A percentile compares a stretch with the other conserved stretches of the same genome.
Evolutionary conservation across 1,140 invertebrate species (phyloP).

Genomic region (Nasonia vitripennis): DNA sequence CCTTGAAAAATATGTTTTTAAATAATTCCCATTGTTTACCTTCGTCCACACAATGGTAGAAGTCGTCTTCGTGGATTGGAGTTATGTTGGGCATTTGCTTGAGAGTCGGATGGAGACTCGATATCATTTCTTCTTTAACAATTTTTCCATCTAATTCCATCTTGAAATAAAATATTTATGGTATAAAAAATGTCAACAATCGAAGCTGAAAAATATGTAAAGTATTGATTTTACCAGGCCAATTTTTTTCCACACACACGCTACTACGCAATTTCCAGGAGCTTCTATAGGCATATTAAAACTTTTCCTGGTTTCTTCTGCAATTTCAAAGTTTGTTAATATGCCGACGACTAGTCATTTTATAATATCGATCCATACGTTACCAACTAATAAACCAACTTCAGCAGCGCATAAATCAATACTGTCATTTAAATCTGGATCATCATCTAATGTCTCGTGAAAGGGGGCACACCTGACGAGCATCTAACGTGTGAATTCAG

Average conservation of each 20-base stretch:
- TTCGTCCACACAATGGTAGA: constrained; percentile 16
- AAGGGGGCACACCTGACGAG: not conserved
- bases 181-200: not conserved
- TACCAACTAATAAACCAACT: constrained; percentile 28
- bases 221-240: constrained; percentile 16
- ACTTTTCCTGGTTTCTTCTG: constrained; percentile 18
- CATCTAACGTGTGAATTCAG: not conserved
- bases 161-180: not conserved
- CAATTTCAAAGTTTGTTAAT: not conserved
- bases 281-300: constrained; percentile 17
- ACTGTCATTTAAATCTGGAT: constrained; percentile 6
- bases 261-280: constrained; percentile 26
- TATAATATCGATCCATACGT: not conserved
- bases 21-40: not conserved
- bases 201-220: constrained; percentile 2
- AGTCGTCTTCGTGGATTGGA: constrained; percentile 1
- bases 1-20: not conserved
- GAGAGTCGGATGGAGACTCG: not conserved
- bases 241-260: constrained; percentile 28
- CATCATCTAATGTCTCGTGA: not conserved
- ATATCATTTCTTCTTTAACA: constrained; percentile 15
- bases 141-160: constrained; percentile 27
- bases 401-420: not conserved
- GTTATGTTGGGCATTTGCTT: not conserved
- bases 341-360: not conserved